Base-by-base conservation (phyloP, 2,888 invertebrate genomes). In the Branchellion lobata region DNA sequence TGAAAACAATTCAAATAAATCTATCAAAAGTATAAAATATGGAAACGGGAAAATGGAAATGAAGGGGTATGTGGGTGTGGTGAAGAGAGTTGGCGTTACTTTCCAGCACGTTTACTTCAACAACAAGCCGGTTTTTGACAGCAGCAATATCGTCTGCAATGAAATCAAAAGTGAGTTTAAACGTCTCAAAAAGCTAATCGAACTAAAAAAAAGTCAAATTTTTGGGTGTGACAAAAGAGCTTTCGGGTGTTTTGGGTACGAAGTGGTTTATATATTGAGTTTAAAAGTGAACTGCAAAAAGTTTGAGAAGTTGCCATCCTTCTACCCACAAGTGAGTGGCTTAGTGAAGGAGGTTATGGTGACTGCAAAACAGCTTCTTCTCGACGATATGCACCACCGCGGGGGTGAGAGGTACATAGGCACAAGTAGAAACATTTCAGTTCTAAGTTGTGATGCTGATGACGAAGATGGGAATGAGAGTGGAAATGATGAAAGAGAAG, bases 41-140 rank as follows among this genome's bases (percentile, higher is more conserved):
- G 29, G 34, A 69, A 5, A 36, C 0, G 21, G 36, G 14, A 51
- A 21, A 1, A 18, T 24, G 1, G 11, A 27, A 31, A 24, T 75
- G 27, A 1, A 53, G 75, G 75, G 75, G 1, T 75, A 51, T 33
- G 47, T 75, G 24, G 75, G 53, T 8, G 31, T 75, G 5, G 14
- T 31, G 31, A 27, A 51, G 14, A 51, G 8, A 21, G 24, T 31
- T 31, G 75, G 53, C 1, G 0, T 51, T 24, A 29, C 14, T 11
- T 21, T 75, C 29, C 14, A 53, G 2, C 27, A 36, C 40, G n/a
- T 77, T 61, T 77, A 77, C 40, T 77, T 77, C 36, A 77, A 77
- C 40, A 77, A 33, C n/a, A 77, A 61, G 21, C 61, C 65, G 21
- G 57, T 77, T n/a, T 27, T 21, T 40, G 8, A 18, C n/a, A 24